A percentile compares a stretch with the other conserved stretches of the same genome.
These are phyloP conservation scores for Clarias fuscus DNA, from an alignment of 2,797 vertebrate species.

Conservation along the genomic window DNA sequence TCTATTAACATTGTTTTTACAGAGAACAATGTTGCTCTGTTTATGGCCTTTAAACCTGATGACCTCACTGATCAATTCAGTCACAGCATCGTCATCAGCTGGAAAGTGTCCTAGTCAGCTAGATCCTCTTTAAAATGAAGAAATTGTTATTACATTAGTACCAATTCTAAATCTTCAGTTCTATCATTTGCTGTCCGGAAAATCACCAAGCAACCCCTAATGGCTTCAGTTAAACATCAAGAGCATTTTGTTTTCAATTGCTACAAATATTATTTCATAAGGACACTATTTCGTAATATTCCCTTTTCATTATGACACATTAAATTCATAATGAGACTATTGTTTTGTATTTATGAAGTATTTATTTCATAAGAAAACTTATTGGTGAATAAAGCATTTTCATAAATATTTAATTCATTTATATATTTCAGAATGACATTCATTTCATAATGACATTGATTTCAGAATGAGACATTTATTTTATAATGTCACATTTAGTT, in stretches of 20 bases:
- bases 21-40: neutral
- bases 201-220: neutral
- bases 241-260: neutral
- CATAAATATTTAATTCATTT: neutral
- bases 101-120: neutral
- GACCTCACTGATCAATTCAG: neutral
- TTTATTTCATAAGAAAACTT: no score
- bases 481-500: neutral
- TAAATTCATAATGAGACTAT: neutral
- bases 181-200: neutral
- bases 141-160: neutral
- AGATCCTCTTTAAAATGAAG: neutral
- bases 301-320: neutral
- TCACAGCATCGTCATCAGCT: no score
- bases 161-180: neutral
- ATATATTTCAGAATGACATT: neutral
- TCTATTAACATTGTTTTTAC: slow-evolving; percentile 4
- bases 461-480: neutral
- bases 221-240: neutral
- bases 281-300: no score
- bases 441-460: neutral
- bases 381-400: neutral
- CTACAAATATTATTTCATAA: neutral
- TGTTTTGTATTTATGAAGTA: neutral
- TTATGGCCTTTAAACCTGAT: neutral